Evolutionary conservation across 2,113 vertebrate genomes (phyloP).

Genomic region (Uria aalge): DNA sequence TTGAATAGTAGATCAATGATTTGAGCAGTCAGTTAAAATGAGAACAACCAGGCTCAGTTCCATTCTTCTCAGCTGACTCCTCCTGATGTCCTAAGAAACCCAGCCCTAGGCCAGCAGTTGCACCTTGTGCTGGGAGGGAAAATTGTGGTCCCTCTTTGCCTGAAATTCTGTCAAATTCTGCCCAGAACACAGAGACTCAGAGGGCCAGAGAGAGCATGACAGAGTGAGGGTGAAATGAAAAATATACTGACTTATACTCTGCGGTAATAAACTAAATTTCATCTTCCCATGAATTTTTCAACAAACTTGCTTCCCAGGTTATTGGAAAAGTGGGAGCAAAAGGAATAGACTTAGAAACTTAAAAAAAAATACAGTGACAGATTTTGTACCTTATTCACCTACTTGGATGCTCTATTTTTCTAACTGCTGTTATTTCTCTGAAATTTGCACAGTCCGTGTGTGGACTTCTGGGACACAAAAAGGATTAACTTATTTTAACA

Average conservation of each 20-base stretch:
- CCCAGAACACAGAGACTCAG: not conserved
- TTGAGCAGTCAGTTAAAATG: not conserved
- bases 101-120: not conserved
- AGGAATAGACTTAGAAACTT: not conserved
- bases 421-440: not conserved
- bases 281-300: not conserved
- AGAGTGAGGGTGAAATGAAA: not conserved
- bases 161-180: not conserved
- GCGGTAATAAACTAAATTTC: not conserved
- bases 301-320: not conserved
- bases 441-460: not conserved
- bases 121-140: not conserved
- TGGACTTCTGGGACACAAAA: not conserved
- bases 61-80: fast-evolving
- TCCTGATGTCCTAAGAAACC: not conserved
- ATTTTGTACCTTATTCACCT: not conserved
- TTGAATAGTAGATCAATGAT: not conserved
- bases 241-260: not conserved
- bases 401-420: not conserved
- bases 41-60: not conserved
- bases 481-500: not conserved
- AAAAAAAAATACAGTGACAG: not conserved
- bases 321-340: not conserved
- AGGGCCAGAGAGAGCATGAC: not conserved
- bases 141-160: not conserved